Percentiles rank a stretch among this genome's conserved stretches.
Conservation (phyloP, 2,888 invertebrate species). For the Zelleria hepariella region DNA sequence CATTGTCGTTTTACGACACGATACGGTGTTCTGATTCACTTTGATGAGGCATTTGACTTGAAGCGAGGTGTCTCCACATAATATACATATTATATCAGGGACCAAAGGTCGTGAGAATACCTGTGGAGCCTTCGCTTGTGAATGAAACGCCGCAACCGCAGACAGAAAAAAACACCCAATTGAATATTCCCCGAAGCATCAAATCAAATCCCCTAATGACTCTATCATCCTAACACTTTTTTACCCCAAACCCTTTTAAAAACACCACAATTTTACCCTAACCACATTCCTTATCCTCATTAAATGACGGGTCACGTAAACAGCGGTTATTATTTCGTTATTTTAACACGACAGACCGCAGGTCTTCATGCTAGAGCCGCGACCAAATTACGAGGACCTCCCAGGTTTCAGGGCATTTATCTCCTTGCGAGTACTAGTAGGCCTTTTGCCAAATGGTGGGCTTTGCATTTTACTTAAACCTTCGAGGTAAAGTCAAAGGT, state of each 20-base stretch:
- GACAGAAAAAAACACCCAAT: background rate
- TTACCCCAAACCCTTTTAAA: background rate
- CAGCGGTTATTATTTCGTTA: background rate
- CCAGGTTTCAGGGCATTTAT: background rate
- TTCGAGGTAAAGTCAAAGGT: background rate
- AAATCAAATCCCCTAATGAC: background rate
- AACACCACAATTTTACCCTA: background rate
- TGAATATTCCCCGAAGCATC: background rate
- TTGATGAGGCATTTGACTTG: no score
- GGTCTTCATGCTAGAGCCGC: background rate
- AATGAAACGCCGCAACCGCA: background rate
- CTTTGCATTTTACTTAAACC: background rate
- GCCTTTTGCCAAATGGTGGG: background rate
- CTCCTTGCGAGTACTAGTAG: background rate
- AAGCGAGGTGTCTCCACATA: no score
- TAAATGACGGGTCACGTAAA: slow-evolving; percentile 3
- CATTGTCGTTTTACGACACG: no score
- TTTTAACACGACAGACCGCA: slow-evolving; percentile 2
- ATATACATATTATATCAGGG: no score
- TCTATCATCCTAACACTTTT: background rate
- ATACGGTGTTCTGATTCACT: no score
- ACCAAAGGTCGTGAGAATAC: no score
- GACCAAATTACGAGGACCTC: background rate
- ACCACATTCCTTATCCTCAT: background rate
- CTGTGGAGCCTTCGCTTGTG: background rate